phyloP scores from a whole-genome alignment of 2,113 vertebrate genomes.

The Calidris pugnax region DNA sequence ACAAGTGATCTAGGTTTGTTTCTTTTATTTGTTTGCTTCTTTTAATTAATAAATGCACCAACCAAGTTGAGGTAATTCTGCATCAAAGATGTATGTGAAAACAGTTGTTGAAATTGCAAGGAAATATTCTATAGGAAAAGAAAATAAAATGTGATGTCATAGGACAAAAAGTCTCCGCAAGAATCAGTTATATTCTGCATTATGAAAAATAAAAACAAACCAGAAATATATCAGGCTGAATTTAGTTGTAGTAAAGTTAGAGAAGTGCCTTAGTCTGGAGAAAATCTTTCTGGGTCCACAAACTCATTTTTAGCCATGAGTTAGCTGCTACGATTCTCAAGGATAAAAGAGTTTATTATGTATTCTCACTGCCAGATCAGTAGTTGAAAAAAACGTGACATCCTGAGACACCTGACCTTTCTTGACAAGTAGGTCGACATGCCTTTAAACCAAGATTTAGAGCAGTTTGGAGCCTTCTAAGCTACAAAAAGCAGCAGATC shows the following conservation, averaged over 20 bases:
- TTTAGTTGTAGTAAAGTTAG: background rate
- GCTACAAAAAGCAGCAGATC: background rate
- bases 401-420: slow-evolving; percentile 14
- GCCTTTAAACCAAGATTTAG: slow-evolving; percentile 13
- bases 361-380: background rate
- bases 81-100: background rate
- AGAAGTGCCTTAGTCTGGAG: background rate
- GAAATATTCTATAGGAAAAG: background rate
- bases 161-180: background rate
- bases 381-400: background rate
- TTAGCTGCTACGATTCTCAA: background rate
- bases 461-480: background rate
- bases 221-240: background rate
- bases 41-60: background rate
- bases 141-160: background rate
- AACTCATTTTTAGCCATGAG: background rate
- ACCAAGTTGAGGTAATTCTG: background rate
- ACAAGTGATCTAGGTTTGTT: background rate
- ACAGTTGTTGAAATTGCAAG: background rate
- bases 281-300: background rate
- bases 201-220: background rate
- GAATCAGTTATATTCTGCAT: background rate
- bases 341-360: background rate
- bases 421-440: slow-evolving; percentile 9
- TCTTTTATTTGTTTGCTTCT: background rate